These are phyloP conservation scores for Troides oblongomaculatus DNA, from an alignment of 2,888 invertebrate genomes.

Conservation along the genomic window DNA sequence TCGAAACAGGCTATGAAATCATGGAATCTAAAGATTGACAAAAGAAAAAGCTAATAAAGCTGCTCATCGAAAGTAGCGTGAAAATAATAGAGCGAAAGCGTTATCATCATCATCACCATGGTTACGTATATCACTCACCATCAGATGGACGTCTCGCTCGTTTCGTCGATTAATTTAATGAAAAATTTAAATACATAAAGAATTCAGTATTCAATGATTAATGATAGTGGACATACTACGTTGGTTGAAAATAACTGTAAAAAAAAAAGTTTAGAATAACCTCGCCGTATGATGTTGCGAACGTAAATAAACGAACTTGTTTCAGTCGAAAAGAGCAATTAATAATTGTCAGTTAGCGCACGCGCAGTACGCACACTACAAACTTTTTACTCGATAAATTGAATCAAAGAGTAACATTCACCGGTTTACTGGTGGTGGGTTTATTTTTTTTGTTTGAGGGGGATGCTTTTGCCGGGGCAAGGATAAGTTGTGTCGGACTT, in stretches of 20 bases:
- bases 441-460: too few species aligned
- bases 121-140: too few species aligned
- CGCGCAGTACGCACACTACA: conserved; percentile 7
- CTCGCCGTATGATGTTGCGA: conserved; percentile 15
- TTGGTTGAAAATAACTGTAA: conserved; percentile 3
- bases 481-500: too few species aligned
- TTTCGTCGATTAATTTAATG: too few species aligned
- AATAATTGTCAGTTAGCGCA: conserved; percentile 24
- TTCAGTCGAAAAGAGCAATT: conserved; percentile 20
- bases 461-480: too few species aligned
- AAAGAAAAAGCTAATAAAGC: neutral
- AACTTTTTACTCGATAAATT: neutral
- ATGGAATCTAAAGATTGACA: too few species aligned
- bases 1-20: too few species aligned
- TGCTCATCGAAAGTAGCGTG: neutral
- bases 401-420: neutral
- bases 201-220: neutral
- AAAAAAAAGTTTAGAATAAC: conserved; percentile 16
- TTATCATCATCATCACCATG: too few species aligned
- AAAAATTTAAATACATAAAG: neutral
- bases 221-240: conserved; percentile 16
- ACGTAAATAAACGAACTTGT: conserved; percentile 21
- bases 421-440: neutral
- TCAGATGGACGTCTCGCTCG: too few species aligned
- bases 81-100: neutral